Evolutionary conservation across 2,113 vertebrate genomes (phyloP).

Genomic region (Prionailurus bengalensis): DNA sequence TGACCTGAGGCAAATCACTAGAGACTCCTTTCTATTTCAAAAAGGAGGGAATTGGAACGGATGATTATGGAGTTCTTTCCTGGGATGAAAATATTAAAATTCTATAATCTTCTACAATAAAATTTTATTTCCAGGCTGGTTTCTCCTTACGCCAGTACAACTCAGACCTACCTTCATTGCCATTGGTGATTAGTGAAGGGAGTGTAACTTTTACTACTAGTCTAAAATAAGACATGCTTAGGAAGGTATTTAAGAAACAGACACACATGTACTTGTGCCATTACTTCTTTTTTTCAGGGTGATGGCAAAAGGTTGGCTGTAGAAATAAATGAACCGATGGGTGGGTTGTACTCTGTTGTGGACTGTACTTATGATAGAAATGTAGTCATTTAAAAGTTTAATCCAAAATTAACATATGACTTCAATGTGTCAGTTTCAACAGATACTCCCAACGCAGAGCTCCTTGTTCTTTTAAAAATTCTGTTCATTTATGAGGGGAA

Average conservation of each 20-base stretch:
- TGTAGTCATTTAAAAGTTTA: constrained; percentile 31
- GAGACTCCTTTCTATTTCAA: neutral
- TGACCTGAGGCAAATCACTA: neutral
- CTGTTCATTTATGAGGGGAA: neutral
- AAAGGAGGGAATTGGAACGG: neutral
- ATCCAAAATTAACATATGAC: constrained; percentile 62
- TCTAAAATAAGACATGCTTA: constrained; percentile 13
- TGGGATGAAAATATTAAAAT: constrained; percentile 25
- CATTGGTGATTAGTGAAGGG: neutral
- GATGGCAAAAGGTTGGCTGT: neutral
- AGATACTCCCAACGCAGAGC: neutral
- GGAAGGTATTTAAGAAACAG: constrained; percentile 9
- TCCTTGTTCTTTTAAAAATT: constrained; percentile 13
- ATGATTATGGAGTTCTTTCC: neutral
- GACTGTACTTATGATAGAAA: neutral
- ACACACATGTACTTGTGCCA: neutral
- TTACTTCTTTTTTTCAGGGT: neutral
- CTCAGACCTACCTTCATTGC: neutral
- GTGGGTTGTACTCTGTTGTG: constrained; percentile 2
- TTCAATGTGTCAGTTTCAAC: constrained; percentile 59
- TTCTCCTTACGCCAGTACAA: neutral
- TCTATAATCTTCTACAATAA: neutral
- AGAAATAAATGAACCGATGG: neutral
- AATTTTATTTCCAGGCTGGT: neutral
- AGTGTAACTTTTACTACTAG: neutral